A percentile compares a stretch with the other conserved stretches of the same genome.
Conservation (phyloP, 1,140 invertebrate genomes). For the Pseudomyrmex pallidus region DNA sequence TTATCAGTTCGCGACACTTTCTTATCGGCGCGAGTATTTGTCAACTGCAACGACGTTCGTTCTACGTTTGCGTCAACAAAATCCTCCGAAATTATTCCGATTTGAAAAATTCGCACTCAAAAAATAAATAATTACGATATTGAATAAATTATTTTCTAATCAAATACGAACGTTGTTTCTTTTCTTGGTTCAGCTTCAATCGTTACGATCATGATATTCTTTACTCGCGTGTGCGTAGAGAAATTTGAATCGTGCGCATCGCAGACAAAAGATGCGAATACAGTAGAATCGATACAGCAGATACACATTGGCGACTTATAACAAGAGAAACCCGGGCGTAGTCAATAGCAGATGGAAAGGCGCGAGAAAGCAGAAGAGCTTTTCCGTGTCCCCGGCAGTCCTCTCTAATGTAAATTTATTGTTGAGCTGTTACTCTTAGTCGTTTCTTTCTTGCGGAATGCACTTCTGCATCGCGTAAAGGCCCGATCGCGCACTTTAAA, state of each 20-base stretch:
- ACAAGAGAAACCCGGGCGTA: conserved; percentile 18
- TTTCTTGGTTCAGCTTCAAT: not conserved
- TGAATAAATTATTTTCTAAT: not conserved
- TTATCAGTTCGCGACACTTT: conserved; percentile 1
- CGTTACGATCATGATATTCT: too few relatives aligned
- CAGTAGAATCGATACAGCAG: conserved; percentile 16
- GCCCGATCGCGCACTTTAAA: conserved; percentile 36
- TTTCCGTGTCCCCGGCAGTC: conserved; percentile 76
- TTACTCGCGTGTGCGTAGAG: too few relatives aligned
- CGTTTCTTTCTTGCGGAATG: conserved; percentile 72
- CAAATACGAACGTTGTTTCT: not conserved
- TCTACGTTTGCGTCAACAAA: not conserved
- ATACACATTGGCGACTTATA: conserved; percentile 46
- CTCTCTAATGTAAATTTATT: conserved; percentile 80
- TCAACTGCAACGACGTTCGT: too few relatives aligned
- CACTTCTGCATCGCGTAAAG: conserved; percentile 61
- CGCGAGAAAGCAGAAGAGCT: conserved; percentile 70
- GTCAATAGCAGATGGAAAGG: conserved; percentile 51
- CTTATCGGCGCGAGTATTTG: not conserved
- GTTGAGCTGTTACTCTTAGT: conserved; percentile 72
- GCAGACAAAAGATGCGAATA: conserved; percentile 6
- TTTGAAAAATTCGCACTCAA: too few relatives aligned
- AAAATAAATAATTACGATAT: not conserved
- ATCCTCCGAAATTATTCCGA: not conserved
- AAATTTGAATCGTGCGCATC: not conserved